Evolutionary conservation across 2,113 vertebrate species (phyloP).

Genomic region (Alouatta palliata): DNA sequence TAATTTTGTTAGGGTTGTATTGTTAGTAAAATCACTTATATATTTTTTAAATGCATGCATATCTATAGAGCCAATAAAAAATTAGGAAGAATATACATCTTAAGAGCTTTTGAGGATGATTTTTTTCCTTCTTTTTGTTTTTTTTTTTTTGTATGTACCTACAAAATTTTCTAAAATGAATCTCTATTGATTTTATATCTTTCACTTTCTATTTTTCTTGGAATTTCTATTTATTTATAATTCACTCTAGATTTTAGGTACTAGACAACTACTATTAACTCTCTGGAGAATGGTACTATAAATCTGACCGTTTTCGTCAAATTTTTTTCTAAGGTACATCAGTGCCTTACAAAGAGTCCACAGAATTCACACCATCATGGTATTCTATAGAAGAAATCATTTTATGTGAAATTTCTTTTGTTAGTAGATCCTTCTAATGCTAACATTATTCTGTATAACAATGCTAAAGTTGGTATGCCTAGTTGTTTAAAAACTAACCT

Average conservation of each 20-base stretch:
- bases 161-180: not conserved
- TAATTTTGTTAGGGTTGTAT: not conserved
- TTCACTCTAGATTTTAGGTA: not conserved
- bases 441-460: not conserved
- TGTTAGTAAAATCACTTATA: not conserved
- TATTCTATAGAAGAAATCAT: not conserved
- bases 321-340: not conserved
- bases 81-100: not conserved
- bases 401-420: not conserved
- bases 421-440: not conserved
- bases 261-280: not conserved
- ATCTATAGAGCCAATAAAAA: not conserved
- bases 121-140: not conserved
- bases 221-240: conserved; percentile 13
- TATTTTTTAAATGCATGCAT: not conserved
- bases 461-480: not conserved
- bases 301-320: not conserved
- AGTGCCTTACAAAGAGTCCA: not conserved
- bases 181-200: not conserved
- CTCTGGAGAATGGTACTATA: not conserved
- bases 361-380: not conserved
- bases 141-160: not conserved
- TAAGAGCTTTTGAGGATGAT: not conserved
- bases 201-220: conserved; percentile 14
- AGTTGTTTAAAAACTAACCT: not conserved